These are phyloP conservation scores for Thinocorus orbignyianus DNA, from an alignment of 2,113 vertebrate genomes.

Conservation along the genomic window DNA sequence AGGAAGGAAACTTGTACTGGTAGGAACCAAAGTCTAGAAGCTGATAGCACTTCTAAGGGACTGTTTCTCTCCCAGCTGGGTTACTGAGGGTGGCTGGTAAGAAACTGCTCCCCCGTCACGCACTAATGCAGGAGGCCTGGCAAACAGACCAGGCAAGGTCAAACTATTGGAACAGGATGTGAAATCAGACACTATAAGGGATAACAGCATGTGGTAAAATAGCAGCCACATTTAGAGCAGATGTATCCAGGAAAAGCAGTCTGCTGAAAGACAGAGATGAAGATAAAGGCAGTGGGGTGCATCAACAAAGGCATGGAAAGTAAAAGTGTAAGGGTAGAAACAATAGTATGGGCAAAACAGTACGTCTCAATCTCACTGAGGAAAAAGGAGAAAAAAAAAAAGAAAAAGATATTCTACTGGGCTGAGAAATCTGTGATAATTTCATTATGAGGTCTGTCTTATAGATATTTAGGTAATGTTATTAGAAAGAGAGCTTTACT, in stretches of 20 bases:
- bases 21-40: not conserved
- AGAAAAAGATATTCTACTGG: not conserved
- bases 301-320: not conserved
- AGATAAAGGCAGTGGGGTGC: not conserved
- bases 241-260: not conserved
- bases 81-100: not conserved
- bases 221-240: constrained; percentile 11
- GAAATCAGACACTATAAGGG: not conserved
- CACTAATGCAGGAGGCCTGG: not conserved
- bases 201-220: constrained; percentile 22
- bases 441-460: not conserved
- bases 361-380: not conserved
- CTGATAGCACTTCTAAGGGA: not conserved
- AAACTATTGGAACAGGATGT: constrained; percentile 1
- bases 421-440: not conserved
- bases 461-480: not conserved
- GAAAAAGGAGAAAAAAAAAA: not conserved
- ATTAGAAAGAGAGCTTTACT: not conserved
- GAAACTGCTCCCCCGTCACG: fast-evolving
- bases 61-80: not conserved
- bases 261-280: not conserved
- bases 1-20: not conserved
- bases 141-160: not conserved
- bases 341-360: not conserved
- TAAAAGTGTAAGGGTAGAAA: not conserved